Evolutionary conservation across 2,888 invertebrate genomes (phyloP), one percentile per base, ranked within the genome.

Genomic region (Charanyca ferruginea): DNA sequence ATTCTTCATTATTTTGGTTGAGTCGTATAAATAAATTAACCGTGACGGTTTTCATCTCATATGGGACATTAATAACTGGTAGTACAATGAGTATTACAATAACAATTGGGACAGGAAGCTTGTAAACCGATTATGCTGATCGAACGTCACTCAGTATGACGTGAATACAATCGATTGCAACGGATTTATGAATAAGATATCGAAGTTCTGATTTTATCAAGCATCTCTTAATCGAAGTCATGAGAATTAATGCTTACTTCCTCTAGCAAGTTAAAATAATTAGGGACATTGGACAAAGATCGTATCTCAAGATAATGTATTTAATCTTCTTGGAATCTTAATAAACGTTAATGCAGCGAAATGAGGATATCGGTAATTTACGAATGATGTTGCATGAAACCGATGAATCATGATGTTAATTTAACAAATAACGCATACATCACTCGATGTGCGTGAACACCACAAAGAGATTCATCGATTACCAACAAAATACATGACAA

Each of bases 61-160:
- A 82, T 79, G 86, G 80, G 90, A 93, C 92, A 90, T 91, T 94
- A 93, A 94, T 94, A 93, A 89, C 91, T 90, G 84, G 90, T 92
- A 91, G 89, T 91, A 92, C 91, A 93, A 91, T 89, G 87, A 80
- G 85, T 78, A 90, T 93, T 92, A 93, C 87, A 93, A 92, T 93
- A 89, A 93, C 93, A 93, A 92, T 93, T 88, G 90, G 84, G 83
- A 87, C 91, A 90, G 92, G 93, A 92, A 93, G 92, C 90, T 86
- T 84, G 88, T 94, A 94, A 94, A 93, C 93, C 94, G 94, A 94
- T 94, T 95, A 94, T 86, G 87, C 79, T 91, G 93, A 93, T 92
- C 90, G 89, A 81, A 90, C 89, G 92, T 94, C 93, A 91, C 89
- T 92, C 91, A 90, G 85, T 88, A 82, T 89, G 93, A 93, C 92